Evolutionary conservation across 2,113 vertebrate species (phyloP).

Genomic region (Eleginops maclovinus): DNA sequence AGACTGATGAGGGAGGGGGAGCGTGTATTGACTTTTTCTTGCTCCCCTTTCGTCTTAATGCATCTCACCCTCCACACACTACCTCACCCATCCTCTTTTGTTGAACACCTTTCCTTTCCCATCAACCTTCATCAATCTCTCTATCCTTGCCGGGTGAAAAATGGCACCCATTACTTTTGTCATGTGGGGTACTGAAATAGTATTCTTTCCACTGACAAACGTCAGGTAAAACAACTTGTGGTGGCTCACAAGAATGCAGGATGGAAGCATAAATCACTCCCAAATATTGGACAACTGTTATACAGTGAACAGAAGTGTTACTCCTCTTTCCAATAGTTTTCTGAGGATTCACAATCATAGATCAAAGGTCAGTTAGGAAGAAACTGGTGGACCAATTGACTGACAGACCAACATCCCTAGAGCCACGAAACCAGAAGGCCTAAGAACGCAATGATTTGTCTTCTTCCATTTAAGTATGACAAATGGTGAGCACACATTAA

Average conservation of each 20-base stretch:
- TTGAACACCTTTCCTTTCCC: conserved; percentile 74
- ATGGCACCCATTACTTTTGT: conserved; percentile 76
- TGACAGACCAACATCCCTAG: neutral
- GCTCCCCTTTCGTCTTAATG: conserved; percentile 73
- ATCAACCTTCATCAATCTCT: conserved; percentile 73
- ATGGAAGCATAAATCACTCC: conserved; percentile 48
- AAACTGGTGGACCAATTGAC: neutral
- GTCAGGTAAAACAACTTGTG: conserved; percentile 65
- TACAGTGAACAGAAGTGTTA: conserved; percentile 15
- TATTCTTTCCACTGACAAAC: conserved; percentile 61
- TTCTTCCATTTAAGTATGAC: conserved; percentile 46
- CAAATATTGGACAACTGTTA: conserved; percentile 43
- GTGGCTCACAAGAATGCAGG: conserved; percentile 44
- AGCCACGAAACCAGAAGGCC: neutral
- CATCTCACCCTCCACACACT: conserved; percentile 66
- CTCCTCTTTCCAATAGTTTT: too few relatives aligned
- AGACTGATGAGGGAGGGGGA: conserved; percentile 60
- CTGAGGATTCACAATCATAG: too few relatives aligned
- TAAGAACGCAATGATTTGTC: conserved; percentile 36
- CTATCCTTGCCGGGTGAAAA: conserved; percentile 69
- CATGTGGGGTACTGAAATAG: conserved; percentile 71
- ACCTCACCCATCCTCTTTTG: conserved; percentile 56
- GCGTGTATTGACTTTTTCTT: conserved; percentile 73
- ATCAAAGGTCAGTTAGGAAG: neutral
- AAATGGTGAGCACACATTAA: conserved; percentile 39